Base-by-base conservation (phyloP, 2,113 vertebrate species). In the Callionymus lyra region DNA sequence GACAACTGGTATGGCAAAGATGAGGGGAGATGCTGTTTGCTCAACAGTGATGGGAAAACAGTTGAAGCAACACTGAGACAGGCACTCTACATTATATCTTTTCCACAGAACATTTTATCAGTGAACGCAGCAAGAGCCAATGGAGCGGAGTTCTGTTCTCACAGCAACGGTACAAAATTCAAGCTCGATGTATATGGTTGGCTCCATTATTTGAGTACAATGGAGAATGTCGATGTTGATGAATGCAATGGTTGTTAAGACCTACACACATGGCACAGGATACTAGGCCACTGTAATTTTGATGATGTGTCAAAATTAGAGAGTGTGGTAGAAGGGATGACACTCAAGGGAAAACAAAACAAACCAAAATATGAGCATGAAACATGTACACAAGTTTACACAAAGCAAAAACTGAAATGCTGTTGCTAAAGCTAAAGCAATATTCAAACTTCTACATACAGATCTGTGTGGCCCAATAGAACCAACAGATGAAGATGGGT, bases 221-320 rank as follows among this genome's bases (percentile, higher is more conserved):
- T 27, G 17, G 12, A 27, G 13, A n/a, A 37, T 44, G 31, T n/a
- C n/a, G n/a, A 31, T 45, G 34, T n/a, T 39, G 38, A 39, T 18
- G 14, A 4, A 16, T 35, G 34, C n/a, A 11, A 44, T 2, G 41
- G 14, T 6, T 38, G 53, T 47, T 16, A 40, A 47, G 53, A 56
- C 34, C 21, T 56, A 6, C 53, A 63, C 9, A 50, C 21, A 4
- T 51, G 43, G 53, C 47, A 51, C 12, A 18, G 40, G 10, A 62
- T 50, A 17, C 31, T 54, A 8, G 39, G 58, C 8, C 58, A 61
- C 13, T 63, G 59, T 38, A 56, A 63, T 32, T 56, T 41, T 36
- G 49, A 43, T n/a, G 50, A 65, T 33, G 12, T 59, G 6, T 12
- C 6, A 21, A 58, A 45, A 16, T 49, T 64, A 15, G 13, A 53